Conservation (phyloP, 2,888 invertebrate species). For the Salticus scenicus region DNA sequence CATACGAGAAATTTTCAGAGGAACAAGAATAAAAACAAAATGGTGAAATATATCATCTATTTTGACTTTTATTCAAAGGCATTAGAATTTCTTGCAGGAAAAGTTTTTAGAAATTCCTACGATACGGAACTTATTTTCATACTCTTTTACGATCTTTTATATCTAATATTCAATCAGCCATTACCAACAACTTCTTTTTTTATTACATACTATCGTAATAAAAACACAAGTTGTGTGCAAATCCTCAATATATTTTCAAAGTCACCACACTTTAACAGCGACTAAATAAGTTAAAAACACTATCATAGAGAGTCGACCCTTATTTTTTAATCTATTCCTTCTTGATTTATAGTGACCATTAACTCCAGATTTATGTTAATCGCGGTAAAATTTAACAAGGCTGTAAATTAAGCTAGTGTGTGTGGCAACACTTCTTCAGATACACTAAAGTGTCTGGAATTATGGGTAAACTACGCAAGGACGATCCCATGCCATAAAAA, state of each 20-base stretch:
- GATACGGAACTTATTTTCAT: neutral
- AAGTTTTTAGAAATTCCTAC: no score
- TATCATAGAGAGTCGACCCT: neutral
- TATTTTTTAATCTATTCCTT: conserved; percentile 36
- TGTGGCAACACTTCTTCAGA: conserved; percentile 52
- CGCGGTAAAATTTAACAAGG: conserved; percentile 57
- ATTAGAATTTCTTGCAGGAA: no score
- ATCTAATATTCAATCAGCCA: conserved; percentile 15
- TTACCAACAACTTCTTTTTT: neutral
- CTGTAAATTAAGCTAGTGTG: conserved; percentile 57
- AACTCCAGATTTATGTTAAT: conserved; percentile 56
- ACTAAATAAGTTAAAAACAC: neutral
- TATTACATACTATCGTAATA: conserved; percentile 18
- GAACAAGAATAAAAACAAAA: no score
- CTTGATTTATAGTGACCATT: conserved; percentile 46
- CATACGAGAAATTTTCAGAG: no score
- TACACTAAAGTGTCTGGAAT: conserved; percentile 11
- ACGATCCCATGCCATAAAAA: neutral
- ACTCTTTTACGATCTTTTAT: conserved; percentile 3
- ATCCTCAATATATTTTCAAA: neutral
- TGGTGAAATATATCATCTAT: no score
- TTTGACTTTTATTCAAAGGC: no score
- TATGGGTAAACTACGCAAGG: neutral
- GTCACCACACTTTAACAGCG: conserved; percentile 18
- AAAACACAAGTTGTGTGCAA: conserved; percentile 3